phyloP scores from a whole-genome alignment of 2,888 invertebrate genomes.

The Chrysomela aeneicollis region DNA sequence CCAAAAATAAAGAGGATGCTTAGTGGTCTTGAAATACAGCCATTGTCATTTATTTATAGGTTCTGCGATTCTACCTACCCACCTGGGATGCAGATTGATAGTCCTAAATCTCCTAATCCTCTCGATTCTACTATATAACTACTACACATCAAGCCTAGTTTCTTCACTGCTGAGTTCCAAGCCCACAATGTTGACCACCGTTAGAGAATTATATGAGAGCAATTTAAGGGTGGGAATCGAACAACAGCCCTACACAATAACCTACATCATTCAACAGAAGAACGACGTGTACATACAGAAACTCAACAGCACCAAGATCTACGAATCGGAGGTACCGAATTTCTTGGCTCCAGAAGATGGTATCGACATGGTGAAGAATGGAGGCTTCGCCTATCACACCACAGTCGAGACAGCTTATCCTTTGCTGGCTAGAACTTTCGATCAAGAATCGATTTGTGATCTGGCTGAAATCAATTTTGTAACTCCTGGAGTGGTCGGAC shows the following conservation, averaged over 20 bases:
- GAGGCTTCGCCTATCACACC: slow-evolving; percentile 65
- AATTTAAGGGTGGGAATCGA: slow-evolving; percentile 63
- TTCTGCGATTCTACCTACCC: slow-evolving; percentile 46
- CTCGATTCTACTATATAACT: slow-evolving; percentile 65
- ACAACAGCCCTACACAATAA: slow-evolving; percentile 62
- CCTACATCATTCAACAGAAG: slow-evolving; percentile 49
- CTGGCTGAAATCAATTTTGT: slow-evolving; percentile 55
- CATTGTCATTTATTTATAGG: slow-evolving; percentile 41
- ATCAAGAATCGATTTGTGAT: slow-evolving; percentile 63
- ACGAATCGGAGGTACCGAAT: slow-evolving; percentile 33
- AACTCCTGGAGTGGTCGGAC: slow-evolving; percentile 52
- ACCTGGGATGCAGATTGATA: slow-evolving; percentile 50
- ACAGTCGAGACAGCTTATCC: slow-evolving; percentile 62
- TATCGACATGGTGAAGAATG: slow-evolving; percentile 59
- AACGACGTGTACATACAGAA: slow-evolving; percentile 42
- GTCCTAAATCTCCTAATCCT: slow-evolving; percentile 51
- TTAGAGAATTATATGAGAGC: slow-evolving; percentile 64
- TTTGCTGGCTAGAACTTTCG: slow-evolving; percentile 57
- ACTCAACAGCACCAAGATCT: slow-evolving; percentile 47
- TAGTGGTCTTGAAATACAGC: too few species aligned
- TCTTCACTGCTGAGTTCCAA: slow-evolving; percentile 66
- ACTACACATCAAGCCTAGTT: slow-evolving; percentile 69
- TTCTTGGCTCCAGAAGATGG: slow-evolving; percentile 52
- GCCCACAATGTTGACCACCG: slow-evolving; percentile 63
- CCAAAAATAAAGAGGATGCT: too few species aligned